These are phyloP conservation scores for Hystrix cristata DNA, from an alignment of 2,113 vertebrate genomes.

Conservation along the genomic window DNA sequence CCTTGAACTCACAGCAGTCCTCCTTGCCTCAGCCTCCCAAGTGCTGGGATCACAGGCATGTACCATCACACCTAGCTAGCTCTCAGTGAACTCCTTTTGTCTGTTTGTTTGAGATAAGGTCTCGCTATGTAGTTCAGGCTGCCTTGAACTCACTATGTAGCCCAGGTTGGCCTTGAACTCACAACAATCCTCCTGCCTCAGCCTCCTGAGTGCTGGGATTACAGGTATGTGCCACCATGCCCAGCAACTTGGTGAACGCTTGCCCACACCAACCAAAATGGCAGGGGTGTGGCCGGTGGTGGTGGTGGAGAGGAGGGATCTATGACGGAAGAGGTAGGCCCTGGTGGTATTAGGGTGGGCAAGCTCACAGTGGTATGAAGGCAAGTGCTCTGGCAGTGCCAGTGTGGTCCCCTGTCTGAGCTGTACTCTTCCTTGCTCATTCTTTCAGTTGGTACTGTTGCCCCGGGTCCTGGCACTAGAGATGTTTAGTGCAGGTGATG, in stretches of 20 bases:
- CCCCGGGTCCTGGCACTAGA: conserved; percentile 94
- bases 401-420: background rate
- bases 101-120: background rate
- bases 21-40: background rate
- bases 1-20: background rate
- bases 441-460: conserved; percentile 92
- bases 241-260: conserved; percentile 90
- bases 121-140: background rate
- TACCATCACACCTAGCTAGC: background rate
- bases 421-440: background rate
- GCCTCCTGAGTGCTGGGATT: background rate
- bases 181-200: background rate
- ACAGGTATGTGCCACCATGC: background rate
- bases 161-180: background rate
- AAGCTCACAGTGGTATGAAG: background rate
- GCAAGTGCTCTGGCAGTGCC: background rate
- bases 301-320: background rate
- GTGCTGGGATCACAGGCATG: background rate
- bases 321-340: background rate
- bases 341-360: background rate
- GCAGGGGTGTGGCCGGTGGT: background rate
- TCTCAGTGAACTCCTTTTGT: conserved; percentile 89
- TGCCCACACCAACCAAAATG: background rate
- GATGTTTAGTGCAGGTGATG: conserved; percentile 95
- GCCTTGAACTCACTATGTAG: background rate